Evolutionary conservation across 2,797 vertebrate genomes (phyloP), one percentile per base, ranked within the genome.

Genomic region (Enteromius mattozi): DNA sequence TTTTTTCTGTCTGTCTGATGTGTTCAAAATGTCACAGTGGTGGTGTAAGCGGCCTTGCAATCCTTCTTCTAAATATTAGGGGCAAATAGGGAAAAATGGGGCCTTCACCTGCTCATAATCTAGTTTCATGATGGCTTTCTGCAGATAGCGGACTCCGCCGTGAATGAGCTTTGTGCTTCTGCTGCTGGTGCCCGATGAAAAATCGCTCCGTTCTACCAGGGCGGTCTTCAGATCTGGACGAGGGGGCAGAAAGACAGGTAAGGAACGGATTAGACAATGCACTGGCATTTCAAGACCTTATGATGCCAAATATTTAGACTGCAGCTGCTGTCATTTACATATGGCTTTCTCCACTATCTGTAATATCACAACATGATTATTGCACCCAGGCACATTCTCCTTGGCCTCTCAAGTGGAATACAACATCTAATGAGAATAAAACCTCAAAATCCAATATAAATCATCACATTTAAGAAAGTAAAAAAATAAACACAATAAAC

Each of bases 101-200:
- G 92, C 91, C 94, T 92, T 95, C 94, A 99, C 98, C 98, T 99
- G 97, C 88, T 99, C 98, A 0, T 97, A 95, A 95, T 99, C 98
- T 78, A 98, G 59, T 86, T 96, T 94, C 97, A 97, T 98, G 95
- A 99, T 95, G 94, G 98, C 98, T 95, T 98, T 99, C 95, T 99
- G 98, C 82, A 99, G 97, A 88, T 99, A 99, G 83, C 97, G 96
- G 47, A 99, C 98, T 37, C 98, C 98, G n/a, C 98, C 97, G 9
- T 99, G 98, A 94, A 99, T 98, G 89, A 99, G 95, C 92, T 99
- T 99, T 90, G 98, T 99, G 88, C 98, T 98, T 86, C 97, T 95
- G 92, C 98, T 99, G 96, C 98, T 99, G 42, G 98, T 98, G 87
- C 98, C 98, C 0, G 98, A 98, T 72, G 98, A 98, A 94, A 99